Evolutionary conservation across 37 sponge, comb jelly and placozoan species (phyloP).

Genomic region (Amphimedon queenslandica): DNA sequence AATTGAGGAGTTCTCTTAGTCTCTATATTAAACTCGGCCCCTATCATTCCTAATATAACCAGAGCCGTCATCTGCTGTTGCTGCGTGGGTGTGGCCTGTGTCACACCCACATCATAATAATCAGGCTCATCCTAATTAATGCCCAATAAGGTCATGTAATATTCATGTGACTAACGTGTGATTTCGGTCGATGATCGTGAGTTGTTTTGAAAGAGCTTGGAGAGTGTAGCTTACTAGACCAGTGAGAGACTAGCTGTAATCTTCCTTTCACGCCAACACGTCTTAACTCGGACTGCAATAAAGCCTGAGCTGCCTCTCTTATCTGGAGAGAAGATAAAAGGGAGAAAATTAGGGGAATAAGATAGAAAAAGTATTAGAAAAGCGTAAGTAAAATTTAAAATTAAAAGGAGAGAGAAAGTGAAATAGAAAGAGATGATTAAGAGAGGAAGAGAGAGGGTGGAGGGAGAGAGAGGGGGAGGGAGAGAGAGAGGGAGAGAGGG

Average conservation of each 20-base stretch:
- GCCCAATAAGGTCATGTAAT: too few species aligned
- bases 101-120: neutral
- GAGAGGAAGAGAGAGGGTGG: neutral
- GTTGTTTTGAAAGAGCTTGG: conserved; percentile 5
- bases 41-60: conserved; percentile 85
- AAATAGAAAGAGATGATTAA: neutral
- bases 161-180: neutral
- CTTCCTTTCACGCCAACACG: conserved; percentile 60
- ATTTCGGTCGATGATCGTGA: neutral
- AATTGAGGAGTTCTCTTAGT: neutral
- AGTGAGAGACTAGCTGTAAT: conserved; percentile 34
- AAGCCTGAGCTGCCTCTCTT: conserved; percentile 88
- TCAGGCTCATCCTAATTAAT: conserved; percentile 1
- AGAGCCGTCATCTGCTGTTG: conserved; percentile 86
- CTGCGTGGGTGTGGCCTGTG: conserved; percentile 35
- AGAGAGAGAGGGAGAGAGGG: conserved; percentile 20
- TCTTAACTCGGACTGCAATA: conserved; percentile 81
- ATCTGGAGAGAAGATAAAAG: conserved; percentile 36
- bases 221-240: conserved; percentile 72
- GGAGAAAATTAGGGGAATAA: neutral
- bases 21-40: conserved; percentile 73
- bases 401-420: neutral
- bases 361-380: too few species aligned
- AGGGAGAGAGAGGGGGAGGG: conserved; percentile 39
- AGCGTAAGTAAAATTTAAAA: too few species aligned